phyloP scores from a whole-genome alignment of 30 jellyfish, hydroid and myxozoan genomes.

The Hydra vulgaris region DNA sequence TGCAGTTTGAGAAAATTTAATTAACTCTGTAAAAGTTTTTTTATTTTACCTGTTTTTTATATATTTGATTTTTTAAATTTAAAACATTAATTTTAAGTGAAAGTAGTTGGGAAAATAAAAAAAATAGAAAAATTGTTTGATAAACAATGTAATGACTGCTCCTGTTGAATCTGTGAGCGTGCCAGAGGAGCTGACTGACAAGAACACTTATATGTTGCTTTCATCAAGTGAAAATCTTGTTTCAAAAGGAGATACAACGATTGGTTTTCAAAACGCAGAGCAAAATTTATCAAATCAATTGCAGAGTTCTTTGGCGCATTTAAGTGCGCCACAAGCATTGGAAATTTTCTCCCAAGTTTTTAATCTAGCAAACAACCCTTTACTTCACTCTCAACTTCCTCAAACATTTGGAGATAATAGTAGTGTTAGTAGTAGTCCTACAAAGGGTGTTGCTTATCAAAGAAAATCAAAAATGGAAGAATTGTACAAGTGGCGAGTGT shows the following conservation, averaged over 20 bases:
- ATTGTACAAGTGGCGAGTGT: slow-evolving; percentile 21
- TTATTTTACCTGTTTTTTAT: too few species aligned
- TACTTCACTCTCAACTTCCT: not conserved
- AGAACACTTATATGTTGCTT: not conserved
- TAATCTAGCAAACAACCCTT: slow-evolving; percentile 13
- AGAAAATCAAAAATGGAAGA: slow-evolving; percentile 29
- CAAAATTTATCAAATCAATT: not conserved
- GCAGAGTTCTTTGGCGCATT: slow-evolving; percentile 3
- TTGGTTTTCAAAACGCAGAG: not conserved
- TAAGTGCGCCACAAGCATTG: slow-evolving; percentile 19
- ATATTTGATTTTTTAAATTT: too few species aligned
- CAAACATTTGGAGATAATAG: not conserved
- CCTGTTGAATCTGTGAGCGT: not conserved
- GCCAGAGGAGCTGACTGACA: not conserved
- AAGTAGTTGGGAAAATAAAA: not conserved
- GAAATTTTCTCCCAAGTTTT: slow-evolving; percentile 11
- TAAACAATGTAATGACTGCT: not conserved
- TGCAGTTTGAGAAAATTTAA: not conserved
- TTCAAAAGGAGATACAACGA: not conserved
- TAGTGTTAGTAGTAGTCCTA: not conserved
- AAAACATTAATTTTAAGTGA: not conserved
- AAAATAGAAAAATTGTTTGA: not conserved
- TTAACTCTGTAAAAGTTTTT: too few species aligned
- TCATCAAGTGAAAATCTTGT: not conserved
- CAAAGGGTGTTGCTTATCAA: slow-evolving; percentile 12